Conservation (phyloP, 2,797 vertebrate genomes). For the Coreius guichenoti region DNA sequence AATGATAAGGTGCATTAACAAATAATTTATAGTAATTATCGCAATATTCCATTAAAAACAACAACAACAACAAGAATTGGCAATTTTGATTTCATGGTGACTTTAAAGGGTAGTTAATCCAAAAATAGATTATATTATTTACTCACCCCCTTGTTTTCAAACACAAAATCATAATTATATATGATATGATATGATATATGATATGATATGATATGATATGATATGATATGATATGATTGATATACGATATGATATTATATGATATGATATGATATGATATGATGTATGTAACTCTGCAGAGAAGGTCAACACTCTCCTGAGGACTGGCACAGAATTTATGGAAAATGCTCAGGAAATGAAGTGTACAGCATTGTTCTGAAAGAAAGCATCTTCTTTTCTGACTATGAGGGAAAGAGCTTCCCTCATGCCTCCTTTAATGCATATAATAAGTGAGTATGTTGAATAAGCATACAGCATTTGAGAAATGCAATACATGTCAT, state of each 20-base stretch:
- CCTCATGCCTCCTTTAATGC: slow-evolving; percentile 85
- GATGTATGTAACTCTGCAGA: slow-evolving; percentile 73
- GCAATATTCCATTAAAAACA: not conserved
- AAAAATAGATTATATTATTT: not conserved
- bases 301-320: slow-evolving; percentile 86
- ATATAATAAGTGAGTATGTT: slow-evolving; percentile 82
- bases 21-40: not conserved
- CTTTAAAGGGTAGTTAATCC: not conserved
- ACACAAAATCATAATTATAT: not conserved
- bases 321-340: slow-evolving; percentile 87
- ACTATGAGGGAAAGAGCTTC: slow-evolving; percentile 87
- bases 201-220: no score
- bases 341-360: slow-evolving; percentile 85
- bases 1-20: not conserved
- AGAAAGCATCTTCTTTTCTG: slow-evolving; percentile 87
- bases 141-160: not conserved
- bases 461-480: not conserved
- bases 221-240: slow-evolving; percentile 35
- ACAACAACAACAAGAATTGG: not conserved
- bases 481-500: not conserved
- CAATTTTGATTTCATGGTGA: not conserved
- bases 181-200: not conserved
- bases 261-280: slow-evolving; percentile 9
- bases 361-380: slow-evolving; percentile 86
- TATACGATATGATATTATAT: not conserved